phyloP scores from a whole-genome alignment of 2,797 vertebrate species.

The Rhinoraja longicauda region DNA sequence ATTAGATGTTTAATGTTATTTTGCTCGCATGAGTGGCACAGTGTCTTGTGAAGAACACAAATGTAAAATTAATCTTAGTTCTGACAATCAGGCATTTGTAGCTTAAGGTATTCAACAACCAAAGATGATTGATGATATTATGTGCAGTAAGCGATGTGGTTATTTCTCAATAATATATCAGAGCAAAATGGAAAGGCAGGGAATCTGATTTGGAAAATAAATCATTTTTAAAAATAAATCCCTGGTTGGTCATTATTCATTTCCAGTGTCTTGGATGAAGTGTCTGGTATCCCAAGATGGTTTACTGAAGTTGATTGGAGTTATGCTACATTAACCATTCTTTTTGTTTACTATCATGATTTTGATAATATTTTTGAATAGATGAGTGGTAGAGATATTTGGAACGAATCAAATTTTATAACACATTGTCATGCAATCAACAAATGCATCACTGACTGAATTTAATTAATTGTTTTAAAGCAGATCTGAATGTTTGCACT shows the following conservation, averaged over 20 bases:
- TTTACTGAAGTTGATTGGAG: not conserved
- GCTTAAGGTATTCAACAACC: conserved; percentile 9
- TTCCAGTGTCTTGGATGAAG: not conserved
- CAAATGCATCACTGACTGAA: not conserved
- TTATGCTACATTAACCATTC: not conserved
- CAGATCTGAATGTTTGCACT: not conserved
- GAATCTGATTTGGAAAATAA: conserved; percentile 13
- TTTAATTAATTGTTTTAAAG: conserved; percentile 23
- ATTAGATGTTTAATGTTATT: not conserved
- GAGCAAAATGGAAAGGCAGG: conserved; percentile 11
- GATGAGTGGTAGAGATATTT: not conserved
- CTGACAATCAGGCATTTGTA: conserved; percentile 1
- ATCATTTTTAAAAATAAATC: not conserved
- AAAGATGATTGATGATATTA: conserved; percentile 22
- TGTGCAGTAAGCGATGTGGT: conserved; percentile 3
- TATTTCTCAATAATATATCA: conserved; percentile 23
- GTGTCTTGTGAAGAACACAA: not conserved
- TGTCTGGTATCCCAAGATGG: not conserved
- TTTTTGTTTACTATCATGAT: not conserved
- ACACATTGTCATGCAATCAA: not conserved
- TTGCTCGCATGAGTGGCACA: not conserved
- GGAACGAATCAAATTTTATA: too few species aligned
- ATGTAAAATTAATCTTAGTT: conserved; percentile 27
- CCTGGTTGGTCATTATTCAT: not conserved
- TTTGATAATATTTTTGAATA: not conserved